A percentile compares a stretch with the other conserved stretches of the same genome.
Conservation (phyloP, 2,113 vertebrate species). For the Chamaetylas fuelleborni region DNA sequence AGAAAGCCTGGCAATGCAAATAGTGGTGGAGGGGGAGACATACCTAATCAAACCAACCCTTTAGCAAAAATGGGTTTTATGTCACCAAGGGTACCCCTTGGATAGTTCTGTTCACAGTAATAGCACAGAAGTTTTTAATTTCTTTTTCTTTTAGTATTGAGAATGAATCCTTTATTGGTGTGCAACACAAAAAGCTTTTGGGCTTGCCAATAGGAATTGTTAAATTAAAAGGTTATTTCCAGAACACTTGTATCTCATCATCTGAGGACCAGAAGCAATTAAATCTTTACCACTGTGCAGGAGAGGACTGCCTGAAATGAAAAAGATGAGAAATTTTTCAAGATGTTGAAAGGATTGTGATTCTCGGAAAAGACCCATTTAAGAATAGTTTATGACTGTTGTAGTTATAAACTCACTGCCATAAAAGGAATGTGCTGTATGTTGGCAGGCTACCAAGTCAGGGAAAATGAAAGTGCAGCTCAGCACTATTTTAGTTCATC, state of each 20-base stretch:
- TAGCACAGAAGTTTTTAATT: not conserved
- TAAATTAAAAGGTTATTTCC: slow-evolving; percentile 48
- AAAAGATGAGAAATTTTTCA: slow-evolving; percentile 35
- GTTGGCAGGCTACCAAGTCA: not conserved
- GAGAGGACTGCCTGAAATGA: not conserved
- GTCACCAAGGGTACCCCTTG: not conserved
- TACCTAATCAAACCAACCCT: not conserved
- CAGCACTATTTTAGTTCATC: not conserved
- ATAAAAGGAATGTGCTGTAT: slow-evolving; percentile 24
- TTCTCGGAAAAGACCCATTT: slow-evolving; percentile 35
- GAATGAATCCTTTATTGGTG: not conserved
- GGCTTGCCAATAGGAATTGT: slow-evolving; percentile 15
- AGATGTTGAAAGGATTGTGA: slow-evolving; percentile 10
- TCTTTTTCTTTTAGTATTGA: not conserved
- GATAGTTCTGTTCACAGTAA: not conserved
- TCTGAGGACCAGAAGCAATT: slow-evolving; percentile 39
- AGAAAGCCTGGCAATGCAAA: not conserved
- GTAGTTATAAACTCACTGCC: slow-evolving; percentile 26
- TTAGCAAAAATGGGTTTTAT: not conserved
- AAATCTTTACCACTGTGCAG: not conserved
- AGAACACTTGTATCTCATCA: slow-evolving; percentile 35
- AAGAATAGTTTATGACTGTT: slow-evolving; percentile 5
- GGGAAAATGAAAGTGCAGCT: slow-evolving; percentile 5
- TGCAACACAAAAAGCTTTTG: not conserved
- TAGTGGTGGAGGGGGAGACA: not conserved